Base-by-base conservation (phyloP, 2,888 invertebrate genomes). In the Scaptomyza caliginosa region DNA sequence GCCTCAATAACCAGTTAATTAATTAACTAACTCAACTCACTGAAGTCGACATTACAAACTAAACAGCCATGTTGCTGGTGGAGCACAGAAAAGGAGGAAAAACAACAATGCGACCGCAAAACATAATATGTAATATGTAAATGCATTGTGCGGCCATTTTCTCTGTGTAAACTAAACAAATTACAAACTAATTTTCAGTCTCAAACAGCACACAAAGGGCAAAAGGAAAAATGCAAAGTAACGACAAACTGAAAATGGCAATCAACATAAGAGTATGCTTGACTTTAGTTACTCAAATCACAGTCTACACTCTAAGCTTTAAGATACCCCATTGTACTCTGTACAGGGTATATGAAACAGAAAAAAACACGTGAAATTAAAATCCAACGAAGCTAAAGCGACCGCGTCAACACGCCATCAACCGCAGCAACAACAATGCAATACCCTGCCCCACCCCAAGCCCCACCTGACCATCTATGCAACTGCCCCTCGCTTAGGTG, bases 361-460 rank as follows among this genome's bases (percentile, higher is more conserved):
- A 13, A 50, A 58, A 26, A 56, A 34, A 19, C 32, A 7, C 24
- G 7, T 13, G 28, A 23, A 64, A 69, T 64, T 42, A 43, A 60
- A 68, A 57, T 54, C 54, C 64, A 42, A 49, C 64, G 55, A 59
- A 42, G 45, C 43, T 49, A 55, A 46, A 58, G 71, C 72, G 56
- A 81, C 74, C 75, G 51, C 77, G 81, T 81, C 81, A 72, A 63
- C 81, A 77, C 81, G 75, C 72, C 75, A 77, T 62, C 59, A 51
- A 63, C 77, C 77, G 50, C 74, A 75, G 43, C 40, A 77, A 66
- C 55, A 77, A 45, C 46, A 57, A 55, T 46, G 39, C 46, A 51
- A 49, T 40, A 43, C 4, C 0, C 16, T 3, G 13, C 16, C 3
- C 34, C 34, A 7, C 48, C 24, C 34, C 28, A 42, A 26, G 67